A percentile compares a stretch with the other conserved stretches of the same genome.
Evolutionary conservation across 2,797 vertebrate species (phyloP).

Genomic region (Todus mexicanus): DNA sequence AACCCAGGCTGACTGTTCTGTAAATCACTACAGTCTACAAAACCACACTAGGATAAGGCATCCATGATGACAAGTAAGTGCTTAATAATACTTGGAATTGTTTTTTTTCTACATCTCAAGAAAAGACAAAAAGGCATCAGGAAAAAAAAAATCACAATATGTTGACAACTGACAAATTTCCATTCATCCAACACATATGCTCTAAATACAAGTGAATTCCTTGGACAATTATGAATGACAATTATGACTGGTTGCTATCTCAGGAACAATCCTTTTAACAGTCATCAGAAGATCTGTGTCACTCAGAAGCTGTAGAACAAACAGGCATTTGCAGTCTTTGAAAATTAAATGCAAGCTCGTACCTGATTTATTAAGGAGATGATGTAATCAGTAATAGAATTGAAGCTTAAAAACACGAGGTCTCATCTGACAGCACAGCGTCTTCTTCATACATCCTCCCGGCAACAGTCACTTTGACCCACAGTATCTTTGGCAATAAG

Average conservation of each 20-base stretch:
- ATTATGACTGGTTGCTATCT: background rate
- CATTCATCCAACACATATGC: background rate
- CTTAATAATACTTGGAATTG: background rate
- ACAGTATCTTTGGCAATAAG: background rate
- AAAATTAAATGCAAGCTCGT: slow-evolving; percentile 52
- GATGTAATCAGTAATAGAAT: slow-evolving; percentile 57
- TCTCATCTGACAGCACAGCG: background rate
- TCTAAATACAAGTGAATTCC: background rate
- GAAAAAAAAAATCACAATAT: background rate
- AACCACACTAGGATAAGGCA: background rate
- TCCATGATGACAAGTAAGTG: background rate
- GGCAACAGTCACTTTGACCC: background rate
- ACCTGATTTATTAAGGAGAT: slow-evolving; percentile 19
- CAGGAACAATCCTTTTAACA: background rate
- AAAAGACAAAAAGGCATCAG: background rate
- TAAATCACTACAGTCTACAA: background rate
- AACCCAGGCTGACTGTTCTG: background rate
- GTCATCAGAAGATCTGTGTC: slow-evolving; percentile 28
- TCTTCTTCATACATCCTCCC: background rate
- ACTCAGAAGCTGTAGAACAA: slow-evolving; percentile 13
- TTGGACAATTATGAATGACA: background rate
- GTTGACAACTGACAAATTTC: background rate
- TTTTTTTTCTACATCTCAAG: background rate
- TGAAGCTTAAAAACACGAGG: slow-evolving; percentile 19
- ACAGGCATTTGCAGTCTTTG: slow-evolving; percentile 14